Conservation (phyloP, 2,888 invertebrate species). For the Drosophila eohydei region DNA sequence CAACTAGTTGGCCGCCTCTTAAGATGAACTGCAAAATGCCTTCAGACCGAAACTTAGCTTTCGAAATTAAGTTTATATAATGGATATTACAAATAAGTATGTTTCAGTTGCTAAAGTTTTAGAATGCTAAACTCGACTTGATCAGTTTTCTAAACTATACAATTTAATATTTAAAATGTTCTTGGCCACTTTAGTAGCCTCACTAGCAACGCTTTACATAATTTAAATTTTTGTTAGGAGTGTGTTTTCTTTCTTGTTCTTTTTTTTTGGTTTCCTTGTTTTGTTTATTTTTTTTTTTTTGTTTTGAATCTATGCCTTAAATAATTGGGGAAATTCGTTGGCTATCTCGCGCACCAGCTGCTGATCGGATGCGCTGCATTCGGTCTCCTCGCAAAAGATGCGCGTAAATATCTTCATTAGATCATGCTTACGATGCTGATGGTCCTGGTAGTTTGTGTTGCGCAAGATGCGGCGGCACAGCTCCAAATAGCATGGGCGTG, state of each 20-base stretch:
- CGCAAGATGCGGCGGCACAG: conserved; percentile 92
- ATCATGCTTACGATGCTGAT: conserved; percentile 92
- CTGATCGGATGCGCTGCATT: conserved; percentile 91
- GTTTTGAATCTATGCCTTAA: conserved; percentile 86
- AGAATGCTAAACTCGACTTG: conserved; percentile 28
- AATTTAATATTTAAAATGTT: conserved; percentile 40
- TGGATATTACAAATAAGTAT: conserved; percentile 6
- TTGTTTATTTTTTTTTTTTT: conserved; percentile 53
- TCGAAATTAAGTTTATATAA: not conserved
- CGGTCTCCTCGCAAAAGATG: conserved; percentile 93
- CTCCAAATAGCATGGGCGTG: conserved; percentile 91
- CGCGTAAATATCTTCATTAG: conserved; percentile 93
- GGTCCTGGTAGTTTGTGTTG: conserved; percentile 92
- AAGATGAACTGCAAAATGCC: conserved; percentile 33
- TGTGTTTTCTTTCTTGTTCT: conserved; percentile 9
- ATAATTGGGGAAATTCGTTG: conserved; percentile 93
- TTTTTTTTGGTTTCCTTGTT: conserved; percentile 1
- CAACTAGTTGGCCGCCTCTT: conserved; percentile 33
- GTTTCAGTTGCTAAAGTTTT: conserved; percentile 39
- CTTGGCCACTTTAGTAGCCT: conserved; percentile 65
- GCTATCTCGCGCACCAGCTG: conserved; percentile 92
- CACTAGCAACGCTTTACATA: conserved; percentile 72
- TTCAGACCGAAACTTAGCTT: conserved; percentile 17
- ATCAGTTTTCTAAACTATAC: conserved; percentile 44
- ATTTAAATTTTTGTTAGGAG: conserved; percentile 32